These are phyloP conservation scores for Ectobius pallidus DNA, from an alignment of 2,888 invertebrate genomes.

Conservation along the genomic window DNA sequence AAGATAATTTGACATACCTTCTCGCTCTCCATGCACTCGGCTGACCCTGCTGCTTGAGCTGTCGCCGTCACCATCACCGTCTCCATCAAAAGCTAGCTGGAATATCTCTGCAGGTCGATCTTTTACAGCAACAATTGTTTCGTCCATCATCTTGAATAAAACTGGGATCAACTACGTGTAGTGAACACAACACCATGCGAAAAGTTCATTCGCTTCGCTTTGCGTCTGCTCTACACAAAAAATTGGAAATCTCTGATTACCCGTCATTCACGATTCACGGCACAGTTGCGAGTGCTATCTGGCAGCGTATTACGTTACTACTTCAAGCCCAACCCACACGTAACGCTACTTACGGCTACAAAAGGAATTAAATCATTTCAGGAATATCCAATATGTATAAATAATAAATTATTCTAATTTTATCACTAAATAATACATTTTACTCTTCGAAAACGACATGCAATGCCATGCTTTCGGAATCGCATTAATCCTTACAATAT, in stretches of 20 bases:
- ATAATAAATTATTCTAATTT: too few relatives aligned
- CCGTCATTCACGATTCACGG: not conserved
- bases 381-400: too few relatives aligned
- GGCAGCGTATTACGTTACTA: not conserved
- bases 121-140: not conserved
- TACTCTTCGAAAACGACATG: too few relatives aligned
- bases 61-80: constrained; percentile 40
- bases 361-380: not conserved
- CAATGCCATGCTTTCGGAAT: too few relatives aligned
- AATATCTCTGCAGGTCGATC: constrained; percentile 24
- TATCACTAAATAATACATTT: too few relatives aligned
- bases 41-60: constrained; percentile 33
- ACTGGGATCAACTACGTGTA: not conserved
- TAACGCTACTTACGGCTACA: not conserved
- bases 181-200: not conserved
- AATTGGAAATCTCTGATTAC: constrained; percentile 1
- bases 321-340: not conserved
- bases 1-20: too few relatives aligned
- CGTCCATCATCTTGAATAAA: not conserved
- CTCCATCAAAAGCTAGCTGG: constrained; percentile 33
- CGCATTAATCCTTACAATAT: too few relatives aligned
- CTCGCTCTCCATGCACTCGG: constrained; percentile 25
- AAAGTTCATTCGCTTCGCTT: not conserved
- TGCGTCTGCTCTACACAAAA: not conserved
- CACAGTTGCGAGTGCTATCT: not conserved